These are phyloP conservation scores for Chrysogorgia sp. DNA, from an alignment of 92 coral and sea anemone species.

Conservation along the genomic window DNA sequence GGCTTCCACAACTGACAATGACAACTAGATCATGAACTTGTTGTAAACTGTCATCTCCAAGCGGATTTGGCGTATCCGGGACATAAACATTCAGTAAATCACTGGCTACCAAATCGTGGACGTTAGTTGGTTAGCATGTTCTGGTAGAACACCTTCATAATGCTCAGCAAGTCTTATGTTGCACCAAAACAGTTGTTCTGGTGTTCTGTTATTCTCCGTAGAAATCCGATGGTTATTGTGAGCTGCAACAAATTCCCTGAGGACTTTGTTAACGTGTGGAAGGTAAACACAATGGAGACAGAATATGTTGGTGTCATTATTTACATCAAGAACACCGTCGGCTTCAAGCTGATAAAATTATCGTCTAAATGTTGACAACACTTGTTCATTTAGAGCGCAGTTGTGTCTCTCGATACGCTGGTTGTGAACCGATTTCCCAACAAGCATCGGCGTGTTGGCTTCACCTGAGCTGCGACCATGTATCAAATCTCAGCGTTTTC, in stretches of 20 bases:
- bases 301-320: constrained; percentile 27
- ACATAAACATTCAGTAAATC: background rate
- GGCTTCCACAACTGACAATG: background rate
- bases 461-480: constrained; percentile 12
- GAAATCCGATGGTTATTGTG: constrained; percentile 15
- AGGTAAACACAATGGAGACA: constrained; percentile 25
- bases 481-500: constrained; percentile 26
- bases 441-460: constrained; percentile 14
- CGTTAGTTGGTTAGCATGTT: constrained; percentile 15
- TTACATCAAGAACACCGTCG: constrained; percentile 26
- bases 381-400: constrained; percentile 15
- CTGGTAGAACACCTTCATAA: constrained; percentile 16
- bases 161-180: constrained; percentile 1
- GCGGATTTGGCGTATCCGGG: background rate
- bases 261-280: constrained; percentile 11
- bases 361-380: background rate
- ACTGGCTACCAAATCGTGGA: background rate
- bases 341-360: constrained; percentile 17
- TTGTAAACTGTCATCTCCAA: background rate
- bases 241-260: background rate
- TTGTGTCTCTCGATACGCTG: constrained; percentile 23
- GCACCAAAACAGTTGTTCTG: constrained; percentile 18
- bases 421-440: background rate
- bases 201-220: constrained; percentile 14
- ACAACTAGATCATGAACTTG: background rate